Evolutionary conservation across 2,113 vertebrate species (phyloP), one percentile per base, ranked within the genome.

Genomic region (Dissostichus mawsoni): DNA sequence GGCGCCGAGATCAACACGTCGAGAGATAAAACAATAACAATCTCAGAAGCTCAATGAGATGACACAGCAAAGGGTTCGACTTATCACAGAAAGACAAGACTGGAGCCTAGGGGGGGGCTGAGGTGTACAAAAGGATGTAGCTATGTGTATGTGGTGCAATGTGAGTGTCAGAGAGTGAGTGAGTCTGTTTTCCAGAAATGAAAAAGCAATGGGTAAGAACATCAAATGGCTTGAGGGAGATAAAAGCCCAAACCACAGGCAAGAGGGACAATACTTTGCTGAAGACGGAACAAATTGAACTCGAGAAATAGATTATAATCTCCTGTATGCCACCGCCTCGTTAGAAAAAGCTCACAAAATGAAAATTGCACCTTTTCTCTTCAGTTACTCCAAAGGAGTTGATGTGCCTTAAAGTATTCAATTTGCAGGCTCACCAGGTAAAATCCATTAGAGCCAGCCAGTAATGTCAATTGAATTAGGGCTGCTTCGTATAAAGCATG

Each of bases 401-500:
- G 90, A 94, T 85, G 80, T 85, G 66, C 79, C 63, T 81, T 85
- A 80, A 90, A 87, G 91, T 91, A 90, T 90, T 89, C 85, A 88
- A 89, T 94, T 91, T 90, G 74, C 85, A 81, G 79, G 51, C 87
- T 87, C 88, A 73, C 84, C 87, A 89, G 88, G 89, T 93, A 90
- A 91, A 93, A 93, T 76, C 90, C 89, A 93, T 91, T 92, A 92
- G 85, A 87, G 76, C 61, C 86, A 88, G 88, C 79, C 86, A 78
- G 82, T 84, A 76, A 89, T 83, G 86, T 90, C 89, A 87, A 92
- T 89, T 88, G 84, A 92, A 93, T 93, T 92, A 89, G 85, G 76
- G 78, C 69, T 82, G 83, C 81, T 78, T 76, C 14, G 23, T 78
- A 76, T 71, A 82, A 84, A 86, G 71, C 75, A 73, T 69, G 75